Base-by-base conservation (phyloP, 2,797 vertebrate genomes). In the Lepus oiostolus region DNA sequence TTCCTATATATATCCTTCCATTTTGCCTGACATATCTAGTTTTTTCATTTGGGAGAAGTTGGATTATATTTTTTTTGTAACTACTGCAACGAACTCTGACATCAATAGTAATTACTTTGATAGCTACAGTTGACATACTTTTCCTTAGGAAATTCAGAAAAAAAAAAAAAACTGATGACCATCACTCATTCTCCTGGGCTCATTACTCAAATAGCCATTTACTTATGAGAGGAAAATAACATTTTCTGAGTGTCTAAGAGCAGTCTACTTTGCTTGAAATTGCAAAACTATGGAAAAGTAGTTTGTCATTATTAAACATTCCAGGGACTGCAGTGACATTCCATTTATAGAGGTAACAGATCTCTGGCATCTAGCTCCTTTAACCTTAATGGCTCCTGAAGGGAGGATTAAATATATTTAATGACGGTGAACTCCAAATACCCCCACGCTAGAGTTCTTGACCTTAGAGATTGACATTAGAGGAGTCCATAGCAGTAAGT, bases 1-100 rank as follows among this genome's bases (percentile, higher is more conserved):
- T 90, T 63, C 9, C 30, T 50, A 5, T 54, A 17, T 60, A 5
- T 54, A 22, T 60, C 32, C 2, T 88, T 90, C 7, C 24, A 62
- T 93, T 96, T 88, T 95, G 88, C 12, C 62, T 85, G 54, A 67
- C 7, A n/a, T 26, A 8, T 90, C 21, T 35, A 26, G 4, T 85
- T 96, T 93, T 92, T 17, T 71, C 42, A 80, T 74, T 79, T 85
- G 67, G 63, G 82, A 63, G 28, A 93, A 94, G 88, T 30, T 62
- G 6, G 14, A 79, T 91, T 72, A 58, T 50, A 7, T 42, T 63
- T 81, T 63, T 81, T 52, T 72, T n/a, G 22, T 65, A 90, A 79
- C 17, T 72, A 8, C 22, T 47, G 24, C 9, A 24, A 28, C 24
- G 67, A 95, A 81, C 35, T 88, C 65, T 95, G 42, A 85, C 24